Base-by-base conservation (phyloP, 2,797 vertebrate genomes). In the Argyrosomus regius region DNA sequence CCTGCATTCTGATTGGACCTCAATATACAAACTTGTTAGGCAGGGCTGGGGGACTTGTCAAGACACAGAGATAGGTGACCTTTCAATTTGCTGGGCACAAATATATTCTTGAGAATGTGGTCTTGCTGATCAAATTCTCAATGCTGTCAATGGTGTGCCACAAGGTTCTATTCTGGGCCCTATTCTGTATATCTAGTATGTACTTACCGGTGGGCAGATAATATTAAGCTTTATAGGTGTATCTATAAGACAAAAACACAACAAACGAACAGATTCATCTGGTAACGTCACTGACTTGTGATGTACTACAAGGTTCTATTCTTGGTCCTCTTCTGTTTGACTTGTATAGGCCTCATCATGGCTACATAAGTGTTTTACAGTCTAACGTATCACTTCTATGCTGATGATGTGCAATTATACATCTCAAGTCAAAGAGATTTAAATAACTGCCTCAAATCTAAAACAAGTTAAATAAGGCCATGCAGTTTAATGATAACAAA, bases 151-250 rank as follows among this genome's bases (percentile, higher is more conserved):
- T n/a, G 68, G 28, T 18, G 76, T 10, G 22, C 76, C 68, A 24
- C 76, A 59, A 2, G 46, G 68, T 12, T 65, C 68, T 4, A 18
- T 52, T 57, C 45, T 71, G 45, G 75, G 13, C n/a, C 31, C 22
- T 11, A 0, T 58, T 18, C 12, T 6, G 6, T 62, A 35, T 41
- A 39, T 7, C 7, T 11, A 13, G 6, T 18, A 26, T 28, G 14
- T 39, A 17, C 28, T 58, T 20, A 8, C 9, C 3, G 0, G 14
- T 18, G 8, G 3, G 9, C 2, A 35, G 18, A 20, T 57, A 6
- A 59, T 59, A 10, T 10, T 1, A 31, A 35, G 53, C 17, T 28
- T 56, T 56, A 52, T 6, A 24, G 1, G 22, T 54, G 1, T 6
- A 53, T 24, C 50, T 28, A 54, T 16, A 26, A 56, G 24, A 57